A percentile compares a stretch with the other conserved stretches of the same genome.
phyloP scores from a whole-genome alignment of 2,888 invertebrate species.

The Abscondita cerata region DNA sequence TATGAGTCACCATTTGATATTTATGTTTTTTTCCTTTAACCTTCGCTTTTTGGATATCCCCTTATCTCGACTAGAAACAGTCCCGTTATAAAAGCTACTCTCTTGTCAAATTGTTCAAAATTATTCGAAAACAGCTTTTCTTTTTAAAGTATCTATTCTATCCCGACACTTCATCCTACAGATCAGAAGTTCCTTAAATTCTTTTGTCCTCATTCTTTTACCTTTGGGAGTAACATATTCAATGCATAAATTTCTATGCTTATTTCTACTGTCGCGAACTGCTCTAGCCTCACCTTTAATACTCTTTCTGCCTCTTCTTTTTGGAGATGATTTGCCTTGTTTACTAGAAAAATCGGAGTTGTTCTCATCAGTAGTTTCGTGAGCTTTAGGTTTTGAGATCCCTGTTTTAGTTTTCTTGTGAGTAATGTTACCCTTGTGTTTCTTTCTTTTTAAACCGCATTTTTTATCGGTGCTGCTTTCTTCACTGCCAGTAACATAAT shows the following conservation, averaged over 20 bases:
- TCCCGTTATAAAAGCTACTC: background rate
- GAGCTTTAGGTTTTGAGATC: no score
- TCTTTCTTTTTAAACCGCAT: background rate
- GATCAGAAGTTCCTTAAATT: background rate
- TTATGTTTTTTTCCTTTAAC: background rate
- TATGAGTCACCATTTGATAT: background rate
- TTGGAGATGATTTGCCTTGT: no score
- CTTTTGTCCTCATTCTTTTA: background rate
- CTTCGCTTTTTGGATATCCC: background rate
- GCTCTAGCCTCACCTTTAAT: slow-evolving; percentile 1
- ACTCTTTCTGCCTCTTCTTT: background rate
- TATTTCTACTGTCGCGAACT: background rate
- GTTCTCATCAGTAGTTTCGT: no score
- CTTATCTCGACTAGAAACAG: background rate
- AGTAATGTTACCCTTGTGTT: background rate
- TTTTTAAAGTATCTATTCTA: background rate
- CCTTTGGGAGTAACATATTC: background rate
- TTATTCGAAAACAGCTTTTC: background rate
- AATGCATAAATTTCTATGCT: background rate
- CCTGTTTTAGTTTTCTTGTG: no score
- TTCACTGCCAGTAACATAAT: background rate
- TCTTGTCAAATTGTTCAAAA: slow-evolving; percentile 9
- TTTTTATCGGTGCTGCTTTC: background rate
- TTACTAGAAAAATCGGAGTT: no score
- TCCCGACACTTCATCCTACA: slow-evolving; percentile 6